These are phyloP conservation scores for Darevskia mixta DNA, from an alignment of 2,797 vertebrate genomes.

Conservation along the genomic window DNA sequence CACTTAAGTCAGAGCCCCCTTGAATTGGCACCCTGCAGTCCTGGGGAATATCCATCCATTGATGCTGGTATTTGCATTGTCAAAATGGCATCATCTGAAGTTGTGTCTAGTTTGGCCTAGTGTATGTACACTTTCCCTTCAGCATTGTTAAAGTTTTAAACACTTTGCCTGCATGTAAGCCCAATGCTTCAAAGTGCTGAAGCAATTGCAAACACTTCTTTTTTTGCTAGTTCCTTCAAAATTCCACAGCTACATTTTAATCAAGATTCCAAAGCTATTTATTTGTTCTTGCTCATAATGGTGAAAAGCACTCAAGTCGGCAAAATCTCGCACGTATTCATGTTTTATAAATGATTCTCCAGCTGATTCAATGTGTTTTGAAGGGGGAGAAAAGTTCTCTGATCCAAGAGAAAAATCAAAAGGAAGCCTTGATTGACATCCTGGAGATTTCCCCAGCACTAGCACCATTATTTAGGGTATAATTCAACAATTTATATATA, in stretches of 20 bases:
- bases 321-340: not conserved
- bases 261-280: constrained; percentile 22
- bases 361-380: constrained; percentile 78
- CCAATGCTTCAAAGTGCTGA: not conserved
- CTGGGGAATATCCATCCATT: not conserved
- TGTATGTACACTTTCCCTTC: rapidly evolving
- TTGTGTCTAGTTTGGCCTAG: not conserved
- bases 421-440: constrained; percentile 78
- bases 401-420: constrained; percentile 49
- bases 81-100: not conserved
- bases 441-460: constrained; percentile 62
- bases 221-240: not conserved
- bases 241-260: constrained; percentile 39
- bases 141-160: constrained; percentile 13
- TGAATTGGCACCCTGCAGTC: not conserved
- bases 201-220: not conserved
- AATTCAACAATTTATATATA: constrained; percentile 86
- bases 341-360: constrained; percentile 72
- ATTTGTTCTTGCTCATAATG: constrained; percentile 13
- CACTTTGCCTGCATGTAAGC: not conserved
- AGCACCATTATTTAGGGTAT: constrained; percentile 78
- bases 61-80: not conserved
- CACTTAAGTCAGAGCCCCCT: not conserved
- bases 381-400: constrained; percentile 41
- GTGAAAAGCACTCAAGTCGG: constrained; percentile 7